phyloP scores from a whole-genome alignment of 2,113 vertebrate species.

The Azemiops feae region DNA sequence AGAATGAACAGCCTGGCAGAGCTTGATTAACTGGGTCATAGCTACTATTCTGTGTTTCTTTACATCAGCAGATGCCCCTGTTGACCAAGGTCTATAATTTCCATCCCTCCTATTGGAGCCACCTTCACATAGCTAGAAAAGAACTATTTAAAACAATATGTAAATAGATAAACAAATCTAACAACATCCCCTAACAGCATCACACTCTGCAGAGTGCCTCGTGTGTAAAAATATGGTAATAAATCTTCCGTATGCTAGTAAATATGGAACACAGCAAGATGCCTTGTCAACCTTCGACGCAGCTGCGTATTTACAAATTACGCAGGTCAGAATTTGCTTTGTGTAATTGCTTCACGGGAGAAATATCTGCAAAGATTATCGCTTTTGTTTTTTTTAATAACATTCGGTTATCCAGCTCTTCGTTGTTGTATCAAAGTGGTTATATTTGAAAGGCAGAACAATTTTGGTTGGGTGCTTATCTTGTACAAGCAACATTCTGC shows the following conservation, averaged over 20 bases:
- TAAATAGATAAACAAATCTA: background rate
- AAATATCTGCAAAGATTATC: background rate
- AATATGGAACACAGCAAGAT: background rate
- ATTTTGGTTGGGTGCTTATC: background rate
- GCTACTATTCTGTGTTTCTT: background rate
- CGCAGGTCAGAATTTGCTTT: background rate
- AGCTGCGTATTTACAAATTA: background rate
- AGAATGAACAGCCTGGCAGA: slow-evolving; percentile 16
- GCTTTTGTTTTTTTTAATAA: background rate
- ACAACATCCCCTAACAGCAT: background rate
- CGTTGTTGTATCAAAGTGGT: background rate
- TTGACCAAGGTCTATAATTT: background rate
- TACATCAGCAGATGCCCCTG: background rate
- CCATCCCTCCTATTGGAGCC: background rate
- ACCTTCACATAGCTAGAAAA: background rate
- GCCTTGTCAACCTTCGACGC: background rate
- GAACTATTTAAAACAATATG: background rate
- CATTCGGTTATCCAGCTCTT: background rate
- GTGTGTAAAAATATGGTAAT: background rate
- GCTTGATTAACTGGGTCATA: background rate
- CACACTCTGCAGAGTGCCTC: background rate
- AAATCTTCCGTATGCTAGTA: background rate
- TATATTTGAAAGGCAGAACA: background rate
- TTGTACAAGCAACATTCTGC: background rate
- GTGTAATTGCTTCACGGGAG: background rate